Evolutionary conservation across 2,888 invertebrate genomes (phyloP).

Genomic region (Hybos culiciformis): DNA sequence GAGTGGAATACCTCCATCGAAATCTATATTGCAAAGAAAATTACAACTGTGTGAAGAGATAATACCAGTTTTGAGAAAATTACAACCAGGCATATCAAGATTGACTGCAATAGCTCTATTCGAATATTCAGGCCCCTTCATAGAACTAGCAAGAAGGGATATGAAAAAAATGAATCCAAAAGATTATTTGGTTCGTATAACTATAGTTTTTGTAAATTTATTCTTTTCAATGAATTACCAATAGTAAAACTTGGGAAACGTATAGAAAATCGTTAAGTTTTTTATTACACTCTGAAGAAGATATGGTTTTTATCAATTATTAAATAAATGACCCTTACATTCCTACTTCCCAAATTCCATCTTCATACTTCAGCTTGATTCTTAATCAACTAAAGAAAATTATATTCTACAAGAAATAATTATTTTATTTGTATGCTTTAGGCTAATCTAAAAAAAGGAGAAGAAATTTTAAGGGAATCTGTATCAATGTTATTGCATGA

Average conservation of each 20-base stretch:
- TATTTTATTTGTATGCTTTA: slow-evolving; percentile 18
- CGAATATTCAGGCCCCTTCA: slow-evolving; percentile 55
- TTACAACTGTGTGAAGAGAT: slow-evolving; percentile 52
- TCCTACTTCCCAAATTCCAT: background rate
- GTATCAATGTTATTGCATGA: slow-evolving; percentile 56
- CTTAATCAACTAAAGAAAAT: background rate
- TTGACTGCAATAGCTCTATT: slow-evolving; percentile 55
- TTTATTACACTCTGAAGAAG: background rate
- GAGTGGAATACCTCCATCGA: background rate
- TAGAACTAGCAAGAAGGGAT: slow-evolving; percentile 39
- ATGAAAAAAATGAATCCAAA: slow-evolving; percentile 36
- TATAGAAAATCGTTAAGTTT: background rate
- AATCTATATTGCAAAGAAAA: slow-evolving; percentile 42
- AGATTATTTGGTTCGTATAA: slow-evolving; percentile 36
- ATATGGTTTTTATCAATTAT: background rate
- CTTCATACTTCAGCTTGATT: background rate
- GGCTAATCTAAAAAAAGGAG: slow-evolving; percentile 43
- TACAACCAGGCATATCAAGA: slow-evolving; percentile 44
- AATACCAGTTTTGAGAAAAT: slow-evolving; percentile 45
- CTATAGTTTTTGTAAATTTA: background rate
- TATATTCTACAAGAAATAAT: background rate
- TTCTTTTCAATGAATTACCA: background rate
- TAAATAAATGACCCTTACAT: background rate
- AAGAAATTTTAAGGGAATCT: slow-evolving; percentile 44
- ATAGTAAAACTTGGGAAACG: background rate